phyloP scores from a whole-genome alignment of 2,113 vertebrate genomes.

The Pelecanoides urinatrix region DNA sequence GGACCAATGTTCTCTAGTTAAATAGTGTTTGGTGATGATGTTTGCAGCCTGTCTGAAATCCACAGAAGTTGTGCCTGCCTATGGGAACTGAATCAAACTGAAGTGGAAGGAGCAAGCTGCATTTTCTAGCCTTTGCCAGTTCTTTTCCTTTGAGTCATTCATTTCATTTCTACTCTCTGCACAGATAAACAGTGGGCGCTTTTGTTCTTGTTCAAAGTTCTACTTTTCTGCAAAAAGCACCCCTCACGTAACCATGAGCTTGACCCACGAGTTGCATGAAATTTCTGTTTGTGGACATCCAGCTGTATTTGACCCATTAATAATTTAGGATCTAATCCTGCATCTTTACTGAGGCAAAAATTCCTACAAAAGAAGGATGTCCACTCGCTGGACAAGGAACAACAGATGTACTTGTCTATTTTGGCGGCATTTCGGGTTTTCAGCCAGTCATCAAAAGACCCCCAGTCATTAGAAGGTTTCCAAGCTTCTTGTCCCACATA shows the following conservation, averaged over 20 bases:
- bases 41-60: background rate
- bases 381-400: background rate
- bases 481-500: constrained; percentile 87
- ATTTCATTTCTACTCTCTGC: background rate
- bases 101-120: background rate
- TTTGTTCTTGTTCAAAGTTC: background rate
- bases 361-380: background rate
- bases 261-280: background rate
- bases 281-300: background rate
- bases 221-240: background rate
- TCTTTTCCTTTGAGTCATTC: background rate
- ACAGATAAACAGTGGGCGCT: background rate
- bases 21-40: accelerated
- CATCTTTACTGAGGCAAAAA: background rate
- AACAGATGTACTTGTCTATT: constrained; percentile 76
- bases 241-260: background rate
- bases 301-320: background rate
- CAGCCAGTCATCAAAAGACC: constrained; percentile 81
- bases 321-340: background rate
- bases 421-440: constrained; percentile 78
- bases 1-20: background rate
- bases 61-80: background rate
- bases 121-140: background rate
- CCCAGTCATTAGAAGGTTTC: constrained; percentile 79
- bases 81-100: background rate